phyloP scores from a whole-genome alignment of 2,888 invertebrate genomes.

The Eutolmus rufibarbis region DNA sequence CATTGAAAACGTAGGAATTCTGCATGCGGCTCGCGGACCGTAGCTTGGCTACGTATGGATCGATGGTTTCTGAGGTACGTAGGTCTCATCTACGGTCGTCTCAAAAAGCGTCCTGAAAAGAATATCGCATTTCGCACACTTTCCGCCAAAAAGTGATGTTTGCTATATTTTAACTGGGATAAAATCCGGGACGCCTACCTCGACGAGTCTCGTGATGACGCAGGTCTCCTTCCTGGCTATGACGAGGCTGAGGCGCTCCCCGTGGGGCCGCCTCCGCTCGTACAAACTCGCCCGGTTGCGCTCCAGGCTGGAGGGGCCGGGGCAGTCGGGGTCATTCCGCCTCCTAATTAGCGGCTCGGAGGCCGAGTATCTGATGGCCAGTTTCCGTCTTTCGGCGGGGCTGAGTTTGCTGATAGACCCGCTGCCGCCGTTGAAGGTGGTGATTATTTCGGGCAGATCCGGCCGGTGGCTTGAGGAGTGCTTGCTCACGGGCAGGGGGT shows the following conservation, averaged over 20 bases:
- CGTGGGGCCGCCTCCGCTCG: conserved; percentile 41
- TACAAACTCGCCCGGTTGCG: conserved; percentile 27
- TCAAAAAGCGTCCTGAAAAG: too few relatives aligned
- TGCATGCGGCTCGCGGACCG: too few relatives aligned
- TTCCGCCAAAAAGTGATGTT: too few relatives aligned
- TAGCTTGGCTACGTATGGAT: too few relatives aligned
- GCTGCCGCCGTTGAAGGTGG: conserved; percentile 55
- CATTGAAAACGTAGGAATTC: too few relatives aligned
- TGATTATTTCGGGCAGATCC: conserved; percentile 58
- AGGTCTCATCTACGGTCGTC: too few relatives aligned
- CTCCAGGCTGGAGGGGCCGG: not conserved
- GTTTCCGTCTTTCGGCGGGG: conserved; percentile 51
- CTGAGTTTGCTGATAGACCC: conserved; percentile 56
- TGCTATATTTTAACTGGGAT: too few relatives aligned
- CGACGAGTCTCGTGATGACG: not conserved
- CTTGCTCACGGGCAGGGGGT: conserved; percentile 53
- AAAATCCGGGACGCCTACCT: not conserved
- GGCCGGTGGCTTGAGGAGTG: conserved; percentile 53
- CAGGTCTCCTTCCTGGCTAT: not conserved
- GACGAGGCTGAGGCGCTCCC: conserved; percentile 37
- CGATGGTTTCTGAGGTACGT: too few relatives aligned
- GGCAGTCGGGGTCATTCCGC: conserved; percentile 40
- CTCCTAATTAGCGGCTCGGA: conserved; percentile 44
- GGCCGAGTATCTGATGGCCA: not conserved
- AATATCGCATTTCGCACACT: too few relatives aligned